Base-by-base conservation (phyloP, 1,140 invertebrate species). In the Coptotermes formosanus region DNA sequence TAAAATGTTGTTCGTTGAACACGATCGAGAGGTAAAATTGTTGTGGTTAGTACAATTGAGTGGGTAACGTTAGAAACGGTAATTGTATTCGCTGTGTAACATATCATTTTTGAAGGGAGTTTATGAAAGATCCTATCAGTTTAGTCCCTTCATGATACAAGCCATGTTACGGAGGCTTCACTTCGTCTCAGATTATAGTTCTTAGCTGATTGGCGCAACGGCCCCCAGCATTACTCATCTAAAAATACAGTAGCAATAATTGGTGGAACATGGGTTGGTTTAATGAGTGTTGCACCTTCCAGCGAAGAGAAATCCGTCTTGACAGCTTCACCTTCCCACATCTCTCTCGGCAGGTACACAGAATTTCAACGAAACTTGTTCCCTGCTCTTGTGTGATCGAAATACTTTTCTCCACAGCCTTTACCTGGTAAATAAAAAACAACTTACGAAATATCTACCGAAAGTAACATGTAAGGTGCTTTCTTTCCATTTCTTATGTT, bases 211-310 rank as follows among this genome's bases (percentile, higher is more conserved):
- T 30, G 25, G 64, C 25, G 64, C n/a, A 30, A 64, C 59, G 19
- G 59, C 64, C 64, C 25, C 64, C 64, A 75, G n/a, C 64, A 75
- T 75, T 75, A 75, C 64, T 75, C 64, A 75, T 75, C 64, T 75
- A 75, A 75, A 75, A 75, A n/a, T 75, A 75, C 14, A 75, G 64
- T 75, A 25, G n/a, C 25, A 75, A 75, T 75, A 75, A 75, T 75
- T 75, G 64, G 64, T 75, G n/a, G 64, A 75, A 75, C 64, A 75
- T 75, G 64, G 64, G 64, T 30, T 30, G 64, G 11, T 30, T 30
- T 75, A 75, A 75, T 75, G 64, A 75, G 25, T 75, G 64, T 30
- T 75, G n/a, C 64, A 75, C 25, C 64, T 75, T 75, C 64, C 64
- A 30, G 64, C 25, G 64, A 75, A 75, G 25, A 75, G 64, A 75